Conservation (phyloP, 2,888 invertebrate species). For the Platypus cylindrus region DNA sequence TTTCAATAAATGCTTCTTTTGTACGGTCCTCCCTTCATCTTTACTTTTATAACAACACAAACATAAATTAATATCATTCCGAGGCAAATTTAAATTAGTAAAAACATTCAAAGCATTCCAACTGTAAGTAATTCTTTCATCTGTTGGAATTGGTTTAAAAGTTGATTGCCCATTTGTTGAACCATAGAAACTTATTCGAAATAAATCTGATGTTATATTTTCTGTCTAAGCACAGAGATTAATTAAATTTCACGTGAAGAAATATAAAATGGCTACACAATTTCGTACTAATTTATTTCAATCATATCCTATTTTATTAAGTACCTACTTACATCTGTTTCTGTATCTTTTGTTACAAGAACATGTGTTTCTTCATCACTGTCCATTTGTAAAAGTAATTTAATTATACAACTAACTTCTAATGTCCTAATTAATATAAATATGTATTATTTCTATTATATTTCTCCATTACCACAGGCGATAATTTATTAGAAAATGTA, state of each 20-base stretch:
- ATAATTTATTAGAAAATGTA: too few species aligned
- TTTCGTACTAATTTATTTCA: too few species aligned
- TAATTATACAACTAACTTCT: too few species aligned
- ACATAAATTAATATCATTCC: constrained; percentile 5
- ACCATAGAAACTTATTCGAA: constrained; percentile 21
- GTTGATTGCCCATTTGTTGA: too few species aligned
- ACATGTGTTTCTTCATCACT: constrained; percentile 9
- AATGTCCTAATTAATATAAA: too few species aligned
- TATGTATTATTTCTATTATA: too few species aligned
- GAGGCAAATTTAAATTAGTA: constrained; percentile 35
- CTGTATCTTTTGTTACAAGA: constrained; percentile 8
- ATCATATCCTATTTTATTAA: too few species aligned
- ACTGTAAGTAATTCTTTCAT: constrained; percentile 51
- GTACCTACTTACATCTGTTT: constrained; percentile 9
- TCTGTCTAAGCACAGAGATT: too few species aligned
- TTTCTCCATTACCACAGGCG: too few species aligned
- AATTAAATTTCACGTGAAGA: too few species aligned
- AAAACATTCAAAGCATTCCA: constrained; percentile 73
- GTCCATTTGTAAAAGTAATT: too few species aligned
- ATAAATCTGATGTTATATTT: constrained; percentile 3
- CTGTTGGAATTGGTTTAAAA: constrained; percentile 18
- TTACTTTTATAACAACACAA: constrained; percentile 17
- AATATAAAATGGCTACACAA: too few species aligned
- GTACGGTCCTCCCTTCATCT: constrained; percentile 20
- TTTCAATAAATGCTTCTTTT: constrained; percentile 60